phyloP scores from a whole-genome alignment of 30 jellyfish, hydroid and myxozoan genomes.

The Turritopsis dohrnii region DNA sequence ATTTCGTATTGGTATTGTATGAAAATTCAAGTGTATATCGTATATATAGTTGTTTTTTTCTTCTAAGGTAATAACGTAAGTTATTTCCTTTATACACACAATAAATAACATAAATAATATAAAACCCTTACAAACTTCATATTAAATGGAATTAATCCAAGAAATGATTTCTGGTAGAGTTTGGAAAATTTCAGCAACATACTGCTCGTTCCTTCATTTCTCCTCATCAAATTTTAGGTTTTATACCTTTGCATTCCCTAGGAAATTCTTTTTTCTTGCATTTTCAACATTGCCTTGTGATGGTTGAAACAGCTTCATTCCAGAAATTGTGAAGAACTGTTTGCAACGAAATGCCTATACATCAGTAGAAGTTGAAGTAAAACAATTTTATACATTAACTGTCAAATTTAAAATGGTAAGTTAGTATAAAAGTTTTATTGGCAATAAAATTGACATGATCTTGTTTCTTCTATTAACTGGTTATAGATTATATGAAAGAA shows the following conservation, averaged over 20 bases:
- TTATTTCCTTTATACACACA: too few species aligned
- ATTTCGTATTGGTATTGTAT: too few species aligned
- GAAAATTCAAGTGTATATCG: too few species aligned
- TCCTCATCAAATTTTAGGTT: not conserved
- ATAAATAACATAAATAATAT: too few species aligned
- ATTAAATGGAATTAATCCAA: not conserved
- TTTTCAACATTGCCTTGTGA: conserved; percentile 58
- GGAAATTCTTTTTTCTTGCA: conserved; percentile 42
- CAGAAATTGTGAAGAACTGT: not conserved
- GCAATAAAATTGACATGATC: not conserved
- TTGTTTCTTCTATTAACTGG: not conserved
- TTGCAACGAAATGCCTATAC: not conserved
- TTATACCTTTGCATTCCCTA: not conserved
- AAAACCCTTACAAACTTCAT: too few species aligned
- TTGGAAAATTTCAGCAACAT: not conserved
- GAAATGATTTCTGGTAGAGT: not conserved
- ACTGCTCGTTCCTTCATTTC: not conserved
- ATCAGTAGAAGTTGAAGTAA: too few species aligned
- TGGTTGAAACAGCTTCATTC: conserved; percentile 52
- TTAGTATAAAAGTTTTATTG: not conserved
- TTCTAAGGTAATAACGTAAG: too few species aligned
- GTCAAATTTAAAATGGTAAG: not conserved
- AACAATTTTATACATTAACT: too few species aligned
- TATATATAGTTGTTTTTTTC: too few species aligned
- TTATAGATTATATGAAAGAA: not conserved